Evolutionary conservation across 2,113 vertebrate species (phyloP).

Genomic region (Datnioides undecimradiatus): DNA sequence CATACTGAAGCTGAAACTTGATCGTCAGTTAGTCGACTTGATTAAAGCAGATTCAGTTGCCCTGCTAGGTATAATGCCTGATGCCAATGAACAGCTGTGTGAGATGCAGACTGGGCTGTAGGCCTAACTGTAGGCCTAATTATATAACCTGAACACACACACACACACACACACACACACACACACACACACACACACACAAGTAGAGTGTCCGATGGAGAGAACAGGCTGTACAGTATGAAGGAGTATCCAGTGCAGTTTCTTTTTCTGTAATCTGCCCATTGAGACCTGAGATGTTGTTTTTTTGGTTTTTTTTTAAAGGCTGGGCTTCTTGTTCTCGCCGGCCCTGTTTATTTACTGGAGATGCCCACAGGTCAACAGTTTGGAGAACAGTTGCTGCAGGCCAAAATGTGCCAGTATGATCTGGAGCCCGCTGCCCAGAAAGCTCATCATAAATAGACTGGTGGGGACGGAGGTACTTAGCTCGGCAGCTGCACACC

Average conservation of each 20-base stretch:
- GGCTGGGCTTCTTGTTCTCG: not conserved
- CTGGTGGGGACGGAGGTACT: slow-evolving; percentile 4
- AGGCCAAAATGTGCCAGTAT: not conserved
- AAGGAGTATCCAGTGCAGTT: slow-evolving; percentile 10
- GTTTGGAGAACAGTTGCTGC: not conserved
- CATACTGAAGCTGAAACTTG: not conserved
- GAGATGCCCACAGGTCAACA: not conserved
- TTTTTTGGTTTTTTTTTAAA: slow-evolving; percentile 40
- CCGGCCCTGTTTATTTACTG: slow-evolving; percentile 36
- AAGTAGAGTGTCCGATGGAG: not conserved
- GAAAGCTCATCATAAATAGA: slow-evolving; percentile 25
- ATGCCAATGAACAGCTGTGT: slow-evolving; percentile 51
- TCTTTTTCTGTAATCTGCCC: slow-evolving; percentile 4
- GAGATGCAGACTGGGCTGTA: slow-evolving; percentile 11
- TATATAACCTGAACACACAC: slow-evolving; percentile 44
- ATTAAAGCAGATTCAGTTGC: not conserved
- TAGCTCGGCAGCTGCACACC: slow-evolving; percentile 14
- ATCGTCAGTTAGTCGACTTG: not conserved
- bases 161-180: not conserved
- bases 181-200: slow-evolving; percentile 12
- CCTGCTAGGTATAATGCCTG: not conserved
- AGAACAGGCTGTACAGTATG: slow-evolving; percentile 67
- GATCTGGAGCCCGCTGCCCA: slow-evolving; percentile 1
- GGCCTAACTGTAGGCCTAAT: slow-evolving; percentile 38
- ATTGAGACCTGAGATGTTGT: slow-evolving; percentile 18